These are phyloP conservation scores for Galleria mellonella DNA, from an alignment of 1,140 invertebrate genomes.

Conservation along the genomic window DNA sequence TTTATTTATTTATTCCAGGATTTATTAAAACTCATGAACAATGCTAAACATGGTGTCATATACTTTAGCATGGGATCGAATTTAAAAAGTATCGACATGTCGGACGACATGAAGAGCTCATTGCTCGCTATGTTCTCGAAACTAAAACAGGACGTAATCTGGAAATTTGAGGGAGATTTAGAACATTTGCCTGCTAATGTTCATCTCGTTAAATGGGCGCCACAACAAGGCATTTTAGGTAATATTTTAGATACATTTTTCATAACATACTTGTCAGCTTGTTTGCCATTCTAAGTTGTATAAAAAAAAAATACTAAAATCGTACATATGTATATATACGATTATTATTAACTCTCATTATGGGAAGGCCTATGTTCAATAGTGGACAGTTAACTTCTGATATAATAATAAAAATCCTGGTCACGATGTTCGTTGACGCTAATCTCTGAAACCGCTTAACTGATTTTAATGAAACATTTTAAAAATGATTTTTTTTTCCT, in stretches of 20 bases:
- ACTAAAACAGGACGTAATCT: constrained; percentile 56
- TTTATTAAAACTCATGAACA: constrained; percentile 52
- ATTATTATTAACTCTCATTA: too few species aligned
- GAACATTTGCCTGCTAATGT: constrained; percentile 67
- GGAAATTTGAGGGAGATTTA: constrained; percentile 64
- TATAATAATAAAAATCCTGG: too few species aligned
- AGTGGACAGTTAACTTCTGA: too few species aligned
- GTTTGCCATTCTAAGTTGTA: too few species aligned
- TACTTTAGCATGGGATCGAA: constrained; percentile 70
- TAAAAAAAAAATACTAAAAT: too few species aligned
- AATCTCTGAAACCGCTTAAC: too few species aligned
- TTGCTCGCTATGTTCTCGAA: constrained; percentile 52
- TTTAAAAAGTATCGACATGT: constrained; percentile 38
- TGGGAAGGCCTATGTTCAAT: too few species aligned
- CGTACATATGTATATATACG: too few species aligned
- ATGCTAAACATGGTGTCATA: constrained; percentile 49
- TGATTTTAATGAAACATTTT: too few species aligned
- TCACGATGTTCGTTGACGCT: too few species aligned
- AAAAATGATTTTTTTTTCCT: too few species aligned
- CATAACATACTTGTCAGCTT: not conserved
- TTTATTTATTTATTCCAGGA: constrained; percentile 27
- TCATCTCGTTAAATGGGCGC: constrained; percentile 74
- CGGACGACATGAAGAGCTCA: constrained; percentile 12
- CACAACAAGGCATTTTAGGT: constrained; percentile 74
- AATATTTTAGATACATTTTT: not conserved